phyloP scores from a whole-genome alignment of 2,888 invertebrate species.

The Strigamia transsilvanica region DNA sequence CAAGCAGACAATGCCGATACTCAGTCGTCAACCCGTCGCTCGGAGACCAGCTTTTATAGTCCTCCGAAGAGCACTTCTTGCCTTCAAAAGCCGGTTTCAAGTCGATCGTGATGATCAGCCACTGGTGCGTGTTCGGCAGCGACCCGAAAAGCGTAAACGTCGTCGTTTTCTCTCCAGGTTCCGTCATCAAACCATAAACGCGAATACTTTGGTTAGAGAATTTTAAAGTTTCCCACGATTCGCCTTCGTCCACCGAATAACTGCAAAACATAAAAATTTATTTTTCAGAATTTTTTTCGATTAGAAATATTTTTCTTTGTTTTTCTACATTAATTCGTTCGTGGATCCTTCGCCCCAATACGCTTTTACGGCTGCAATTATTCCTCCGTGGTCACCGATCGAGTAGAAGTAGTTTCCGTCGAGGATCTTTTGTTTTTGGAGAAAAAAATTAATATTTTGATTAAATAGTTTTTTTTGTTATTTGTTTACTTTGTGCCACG shows the following conservation, averaged over 20 bases:
- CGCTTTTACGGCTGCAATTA: constrained; percentile 84
- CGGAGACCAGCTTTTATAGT: constrained; percentile 90
- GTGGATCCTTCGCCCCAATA: constrained; percentile 81
- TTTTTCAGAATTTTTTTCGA: background rate
- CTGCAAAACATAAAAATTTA: constrained; percentile 58
- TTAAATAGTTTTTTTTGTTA: background rate
- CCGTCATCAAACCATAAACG: constrained; percentile 91
- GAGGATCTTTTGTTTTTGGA: constrained; percentile 67
- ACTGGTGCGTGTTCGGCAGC: constrained; percentile 76
- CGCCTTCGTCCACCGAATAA: constrained; percentile 87
- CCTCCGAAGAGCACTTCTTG: constrained; percentile 73
- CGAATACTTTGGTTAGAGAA: constrained; percentile 77
- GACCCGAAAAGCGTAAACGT: constrained; percentile 92
- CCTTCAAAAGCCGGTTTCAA: constrained; percentile 68
- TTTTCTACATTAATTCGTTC: constrained; percentile 73
- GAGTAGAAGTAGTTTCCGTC: constrained; percentile 85
- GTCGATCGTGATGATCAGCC: constrained; percentile 84
- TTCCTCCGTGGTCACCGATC: constrained; percentile 90
- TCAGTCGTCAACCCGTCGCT: constrained; percentile 64
- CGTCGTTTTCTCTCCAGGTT: constrained; percentile 92
- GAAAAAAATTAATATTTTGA: constrained; percentile 5
- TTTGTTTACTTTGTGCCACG: constrained; percentile 76
- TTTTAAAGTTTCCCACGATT: constrained; percentile 77
- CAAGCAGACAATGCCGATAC: constrained; percentile 74
- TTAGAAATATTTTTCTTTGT: too few relatives aligned